Evolutionary conservation across 2,888 invertebrate genomes (phyloP), one percentile per base, ranked within the genome.

Genomic region (Ganaspis brasiliensis): DNA sequence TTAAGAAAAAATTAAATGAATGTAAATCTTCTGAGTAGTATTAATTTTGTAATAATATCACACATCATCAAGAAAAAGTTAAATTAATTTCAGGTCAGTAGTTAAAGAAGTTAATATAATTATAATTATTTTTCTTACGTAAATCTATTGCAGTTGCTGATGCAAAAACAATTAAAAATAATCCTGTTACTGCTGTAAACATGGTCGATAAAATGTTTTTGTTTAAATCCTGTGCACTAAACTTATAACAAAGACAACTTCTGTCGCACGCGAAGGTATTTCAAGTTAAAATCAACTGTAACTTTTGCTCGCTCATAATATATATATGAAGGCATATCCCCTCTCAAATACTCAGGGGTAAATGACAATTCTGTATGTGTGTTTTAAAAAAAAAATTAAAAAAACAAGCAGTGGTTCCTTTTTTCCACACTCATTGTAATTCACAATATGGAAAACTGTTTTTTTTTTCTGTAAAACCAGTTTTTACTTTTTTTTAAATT

Each of bases 271-370:
- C 35, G 74, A 78, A 57, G 59, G 40, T 67, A 74, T 76, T 72
- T 75, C 56, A 82, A 79, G 83, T 82, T 67, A 76, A 75, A 77
- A 78, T 75, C 77, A 40, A 89, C 88, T 89, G 89, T 79, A 83
- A 83, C 81, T 84, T 79, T 82, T 81, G 78, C 81, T 81, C 84
- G 86, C 86, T 84, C 83, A 86, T 84, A 82, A 81, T 83, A 45
- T 67, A 82, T 89, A 88, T 89, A 87, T 89, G 89, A 88, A 81
- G 82, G 76, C 79, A 73, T 59, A 10, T 74, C 78, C 78, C 83
- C 67, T 67, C 67, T 45, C 21, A 67, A 67, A 45, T 26, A 14
- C 24, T 24, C 12, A 63, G 35, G 63, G 63, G 63, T 21, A 63
- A 63, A 40, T 21, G 16, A 52, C 35, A 14, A 35, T 19, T 21